phyloP scores from a whole-genome alignment of 2,113 vertebrate species.

The Anguilla rostrata region DNA sequence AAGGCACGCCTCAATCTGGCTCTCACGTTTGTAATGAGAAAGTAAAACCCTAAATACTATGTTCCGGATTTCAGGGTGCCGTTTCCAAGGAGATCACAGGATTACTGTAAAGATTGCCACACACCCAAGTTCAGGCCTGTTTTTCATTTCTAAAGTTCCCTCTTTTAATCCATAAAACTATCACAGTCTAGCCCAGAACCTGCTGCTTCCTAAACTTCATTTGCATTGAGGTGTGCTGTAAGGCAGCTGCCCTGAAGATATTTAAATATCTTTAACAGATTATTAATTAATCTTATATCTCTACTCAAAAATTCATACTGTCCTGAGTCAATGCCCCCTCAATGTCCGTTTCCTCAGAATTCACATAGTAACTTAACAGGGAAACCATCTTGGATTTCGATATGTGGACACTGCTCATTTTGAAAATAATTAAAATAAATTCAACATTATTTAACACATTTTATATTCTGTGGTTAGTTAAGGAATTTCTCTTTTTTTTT shows the following conservation, averaged over 20 bases:
- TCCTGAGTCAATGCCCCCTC: not conserved
- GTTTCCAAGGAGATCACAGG: not conserved
- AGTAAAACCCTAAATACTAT: not conserved
- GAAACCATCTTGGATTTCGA: no score
- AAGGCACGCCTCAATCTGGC: not conserved
- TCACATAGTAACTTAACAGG: not conserved
- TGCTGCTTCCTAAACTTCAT: not conserved
- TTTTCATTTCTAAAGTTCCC: not conserved
- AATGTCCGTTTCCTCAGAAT: no score
- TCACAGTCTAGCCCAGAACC: not conserved
- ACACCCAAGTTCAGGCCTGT: not conserved
- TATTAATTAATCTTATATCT: slow-evolving; percentile 4
- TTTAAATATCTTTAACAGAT: slow-evolving; percentile 8
- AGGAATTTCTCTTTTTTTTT: not conserved
- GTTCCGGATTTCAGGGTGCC: not conserved
- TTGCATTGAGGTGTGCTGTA: not conserved
- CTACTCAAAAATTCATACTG: not conserved
- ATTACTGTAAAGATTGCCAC: not conserved
- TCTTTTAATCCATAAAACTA: not conserved
- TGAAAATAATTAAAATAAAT: not conserved
- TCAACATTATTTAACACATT: not conserved
- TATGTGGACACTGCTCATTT: no score
- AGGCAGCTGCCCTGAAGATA: slow-evolving; percentile 10
- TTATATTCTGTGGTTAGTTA: not conserved
- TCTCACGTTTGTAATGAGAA: not conserved